Percentiles rank a stretch among this genome's conserved stretches.
phyloP scores from a whole-genome alignment of 35 echinoderm and acorn worm species.

The Eucidaris tribuloides region DNA sequence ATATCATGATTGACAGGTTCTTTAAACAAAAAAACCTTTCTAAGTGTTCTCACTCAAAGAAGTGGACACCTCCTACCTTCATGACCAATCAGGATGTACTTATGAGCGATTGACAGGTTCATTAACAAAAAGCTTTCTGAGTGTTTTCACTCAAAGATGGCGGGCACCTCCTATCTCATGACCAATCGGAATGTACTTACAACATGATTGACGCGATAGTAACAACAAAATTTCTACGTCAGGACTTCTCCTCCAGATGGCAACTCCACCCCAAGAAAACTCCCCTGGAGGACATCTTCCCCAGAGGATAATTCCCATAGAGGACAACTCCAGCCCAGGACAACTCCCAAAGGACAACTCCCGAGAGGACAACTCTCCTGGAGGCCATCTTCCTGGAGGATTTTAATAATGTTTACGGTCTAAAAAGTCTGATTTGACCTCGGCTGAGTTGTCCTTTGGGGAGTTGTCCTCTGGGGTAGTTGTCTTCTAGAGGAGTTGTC shows the following conservation, averaged over 20 bases:
- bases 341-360: not conserved
- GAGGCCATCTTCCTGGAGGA: too few relatives aligned
- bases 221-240: not conserved
- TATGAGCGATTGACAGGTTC: constrained; percentile 93
- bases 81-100: constrained; percentile 79
- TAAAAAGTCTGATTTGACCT: too few relatives aligned
- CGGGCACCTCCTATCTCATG: not conserved
- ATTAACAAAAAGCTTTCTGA: constrained; percentile 58
- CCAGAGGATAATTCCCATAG: too few relatives aligned
- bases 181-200: not conserved
- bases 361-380: too few relatives aligned
- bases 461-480: too few relatives aligned
- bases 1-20: not conserved
- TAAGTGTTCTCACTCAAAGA: constrained; percentile 63
- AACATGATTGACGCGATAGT: not conserved
- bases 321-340: too few relatives aligned
- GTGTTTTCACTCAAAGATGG: not conserved
- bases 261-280: not conserved
- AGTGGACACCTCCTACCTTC: constrained; percentile 73
- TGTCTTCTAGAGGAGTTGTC: too few relatives aligned
- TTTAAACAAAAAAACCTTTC: not conserved
- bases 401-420: too few relatives aligned
- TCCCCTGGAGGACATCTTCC: not conserved
- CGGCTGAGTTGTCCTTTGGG: too few relatives aligned
- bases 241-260: too few relatives aligned